phyloP scores from a whole-genome alignment of 2,888 invertebrate genomes.

The Caenorhabditis sp. region DNA sequence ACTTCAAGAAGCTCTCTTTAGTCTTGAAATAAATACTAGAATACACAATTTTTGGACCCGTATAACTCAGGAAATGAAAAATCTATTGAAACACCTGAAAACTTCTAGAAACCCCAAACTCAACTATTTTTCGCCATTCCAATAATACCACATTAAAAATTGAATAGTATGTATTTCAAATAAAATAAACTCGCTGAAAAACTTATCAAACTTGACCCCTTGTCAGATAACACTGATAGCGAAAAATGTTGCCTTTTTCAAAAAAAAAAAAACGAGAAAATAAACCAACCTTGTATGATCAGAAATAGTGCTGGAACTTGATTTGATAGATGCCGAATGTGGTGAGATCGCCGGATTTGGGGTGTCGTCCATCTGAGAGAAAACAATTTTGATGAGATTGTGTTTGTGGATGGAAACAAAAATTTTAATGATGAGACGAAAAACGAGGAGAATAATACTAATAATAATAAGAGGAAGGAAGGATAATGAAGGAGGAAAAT shows the following conservation, averaged over 20 bases:
- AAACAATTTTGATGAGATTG: background rate
- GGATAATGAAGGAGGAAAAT: background rate
- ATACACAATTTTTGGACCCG: no score
- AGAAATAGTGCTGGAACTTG: slow-evolving; percentile 52
- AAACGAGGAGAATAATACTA: background rate
- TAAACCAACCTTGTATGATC: slow-evolving; percentile 57
- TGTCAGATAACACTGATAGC: background rate
- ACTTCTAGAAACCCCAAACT: no score
- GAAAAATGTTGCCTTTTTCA: background rate
- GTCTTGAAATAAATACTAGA: no score
- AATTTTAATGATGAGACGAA: slow-evolving; percentile 1
- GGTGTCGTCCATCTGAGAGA: slow-evolving; percentile 45
- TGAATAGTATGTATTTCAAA: background rate
- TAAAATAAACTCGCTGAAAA: background rate
- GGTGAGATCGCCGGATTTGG: slow-evolving; percentile 49
- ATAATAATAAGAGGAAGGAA: slow-evolving; percentile 1
- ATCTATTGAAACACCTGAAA: no score
- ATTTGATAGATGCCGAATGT: slow-evolving; percentile 53
- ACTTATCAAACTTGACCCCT: background rate
- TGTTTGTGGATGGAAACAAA: background rate
- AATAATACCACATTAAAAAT: no score
- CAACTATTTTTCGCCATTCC: no score
- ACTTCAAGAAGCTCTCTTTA: no score
- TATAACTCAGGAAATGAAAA: no score
- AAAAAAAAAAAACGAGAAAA: background rate